Evolutionary conservation across 2,888 invertebrate species (phyloP).

Genomic region (Orthonevra nobilis): DNA sequence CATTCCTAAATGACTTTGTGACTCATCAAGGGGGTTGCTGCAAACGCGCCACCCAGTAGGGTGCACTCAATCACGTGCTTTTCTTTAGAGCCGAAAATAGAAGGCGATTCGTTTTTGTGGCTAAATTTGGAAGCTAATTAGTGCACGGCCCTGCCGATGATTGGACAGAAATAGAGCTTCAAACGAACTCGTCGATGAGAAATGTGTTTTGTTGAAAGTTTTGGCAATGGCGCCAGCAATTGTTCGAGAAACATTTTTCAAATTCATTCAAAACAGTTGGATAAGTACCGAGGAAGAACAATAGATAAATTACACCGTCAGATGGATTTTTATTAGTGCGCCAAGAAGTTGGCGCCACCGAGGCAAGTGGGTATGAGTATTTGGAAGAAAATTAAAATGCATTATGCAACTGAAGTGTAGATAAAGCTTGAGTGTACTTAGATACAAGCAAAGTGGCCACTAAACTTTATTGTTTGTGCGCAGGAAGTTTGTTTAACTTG

Average conservation of each 20-base stretch:
- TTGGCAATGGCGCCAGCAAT: slow-evolving; percentile 62
- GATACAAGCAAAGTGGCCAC: no score
- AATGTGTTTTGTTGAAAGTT: slow-evolving; percentile 34
- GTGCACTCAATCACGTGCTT: slow-evolving; percentile 41
- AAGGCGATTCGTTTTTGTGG: slow-evolving; percentile 38
- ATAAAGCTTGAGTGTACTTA: no score
- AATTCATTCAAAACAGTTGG: slow-evolving; percentile 50
- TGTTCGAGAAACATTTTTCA: slow-evolving; percentile 37
- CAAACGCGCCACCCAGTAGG: slow-evolving; percentile 29
- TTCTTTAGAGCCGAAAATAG: slow-evolving; percentile 30
- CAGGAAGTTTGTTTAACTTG: no score
- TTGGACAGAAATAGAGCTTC: slow-evolving; percentile 44
- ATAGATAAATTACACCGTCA: slow-evolving; percentile 45
- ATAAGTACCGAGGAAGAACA: slow-evolving; percentile 10
- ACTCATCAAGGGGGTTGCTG: slow-evolving; percentile 36
- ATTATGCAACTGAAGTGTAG: no score
- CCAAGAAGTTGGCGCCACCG: slow-evolving; percentile 31
- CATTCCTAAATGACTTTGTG: slow-evolving; percentile 41
- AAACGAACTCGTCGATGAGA: slow-evolving; percentile 44
- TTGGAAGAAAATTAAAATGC: no score
- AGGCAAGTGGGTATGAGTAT: no score
- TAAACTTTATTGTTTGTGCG: no score
- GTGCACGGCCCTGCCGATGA: slow-evolving; percentile 51
- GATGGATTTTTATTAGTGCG: not conserved
- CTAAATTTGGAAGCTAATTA: slow-evolving; percentile 54